Evolutionary conservation across 2,113 vertebrate genomes (phyloP).

Genomic region (Psettodes erumei): DNA sequence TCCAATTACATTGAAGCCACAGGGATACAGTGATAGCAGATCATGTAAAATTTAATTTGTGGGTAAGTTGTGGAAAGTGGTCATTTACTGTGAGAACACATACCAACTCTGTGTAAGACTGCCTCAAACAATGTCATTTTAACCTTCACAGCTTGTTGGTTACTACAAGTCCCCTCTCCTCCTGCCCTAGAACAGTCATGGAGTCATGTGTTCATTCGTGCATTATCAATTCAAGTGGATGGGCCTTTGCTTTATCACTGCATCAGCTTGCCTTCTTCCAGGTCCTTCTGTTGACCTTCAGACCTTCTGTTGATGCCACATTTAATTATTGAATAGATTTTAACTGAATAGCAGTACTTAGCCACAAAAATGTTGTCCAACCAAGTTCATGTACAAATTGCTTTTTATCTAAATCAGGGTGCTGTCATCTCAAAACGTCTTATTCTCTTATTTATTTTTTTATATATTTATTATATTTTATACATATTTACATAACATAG

Average conservation of each 20-base stretch:
- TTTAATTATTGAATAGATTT: not conserved
- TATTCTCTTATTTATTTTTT: not conserved
- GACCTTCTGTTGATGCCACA: slow-evolving; percentile 8
- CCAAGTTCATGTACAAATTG: too few species aligned
- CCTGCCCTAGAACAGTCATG: not conserved
- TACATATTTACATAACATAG: too few species aligned
- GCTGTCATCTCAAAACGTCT: not conserved
- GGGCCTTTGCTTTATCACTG: not conserved
- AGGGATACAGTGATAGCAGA: not conserved
- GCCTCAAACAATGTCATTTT: not conserved
- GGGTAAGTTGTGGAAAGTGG: too few species aligned
- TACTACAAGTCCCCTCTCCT: not conserved
- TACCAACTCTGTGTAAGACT: not conserved
- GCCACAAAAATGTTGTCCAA: not conserved
- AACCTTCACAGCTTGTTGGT: not conserved
- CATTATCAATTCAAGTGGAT: slow-evolving; percentile 21
- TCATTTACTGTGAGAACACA: not conserved
- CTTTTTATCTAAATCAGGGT: not conserved
- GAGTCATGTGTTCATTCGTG: not conserved
- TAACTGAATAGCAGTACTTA: not conserved
- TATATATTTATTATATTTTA: too few species aligned
- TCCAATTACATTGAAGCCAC: too few species aligned
- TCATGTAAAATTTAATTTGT: too few species aligned
- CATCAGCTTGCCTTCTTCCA: not conserved
- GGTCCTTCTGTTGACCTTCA: slow-evolving; percentile 8